Percentiles rank a stretch among this genome's conserved stretches.
Evolutionary conservation across 2,888 invertebrate genomes (phyloP).

Genomic region (Epistrophe eligans): DNA sequence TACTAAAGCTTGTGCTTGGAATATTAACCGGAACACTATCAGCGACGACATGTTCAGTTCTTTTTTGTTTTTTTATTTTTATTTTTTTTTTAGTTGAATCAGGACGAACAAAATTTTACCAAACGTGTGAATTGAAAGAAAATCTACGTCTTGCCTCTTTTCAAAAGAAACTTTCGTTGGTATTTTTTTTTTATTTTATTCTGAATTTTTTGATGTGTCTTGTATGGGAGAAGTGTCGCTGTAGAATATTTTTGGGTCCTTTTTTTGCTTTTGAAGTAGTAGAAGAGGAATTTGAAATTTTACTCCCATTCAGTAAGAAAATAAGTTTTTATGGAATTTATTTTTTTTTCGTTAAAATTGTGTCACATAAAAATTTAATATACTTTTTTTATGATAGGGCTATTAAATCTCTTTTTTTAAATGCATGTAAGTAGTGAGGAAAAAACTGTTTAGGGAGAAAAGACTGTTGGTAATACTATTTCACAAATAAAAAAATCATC

Average conservation of each 20-base stretch:
- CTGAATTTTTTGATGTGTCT: conserved; percentile 54
- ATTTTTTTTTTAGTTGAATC: conserved; percentile 29
- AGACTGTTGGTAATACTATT: no score
- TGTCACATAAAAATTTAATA: no score
- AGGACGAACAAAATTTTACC: not conserved
- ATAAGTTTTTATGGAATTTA: no score
- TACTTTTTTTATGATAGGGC: no score
- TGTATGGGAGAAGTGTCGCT: conserved; percentile 17
- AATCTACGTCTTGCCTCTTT: conserved; percentile 57
- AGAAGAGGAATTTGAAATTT: conserved; percentile 6
- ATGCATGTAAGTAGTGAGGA: no score
- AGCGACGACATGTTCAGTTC: conserved; percentile 38
- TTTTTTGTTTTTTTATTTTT: not conserved
- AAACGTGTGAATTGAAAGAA: conserved; percentile 70
- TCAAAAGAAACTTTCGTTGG: conserved; percentile 47
- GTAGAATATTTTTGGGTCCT: conserved; percentile 23
- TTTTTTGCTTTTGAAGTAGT: conserved; percentile 10
- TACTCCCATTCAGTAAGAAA: not conserved
- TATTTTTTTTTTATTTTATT: not conserved
- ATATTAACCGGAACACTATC: conserved; percentile 52
- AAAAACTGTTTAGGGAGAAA: no score
- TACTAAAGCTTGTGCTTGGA: conserved; percentile 67
- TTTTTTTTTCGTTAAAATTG: no score
- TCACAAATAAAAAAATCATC: no score
- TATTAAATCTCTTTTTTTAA: no score